A percentile compares a stretch with the other conserved stretches of the same genome.
These are phyloP conservation scores for Camponotus fellah DNA, from an alignment of 2,888 invertebrate genomes.

Conservation along the genomic window DNA sequence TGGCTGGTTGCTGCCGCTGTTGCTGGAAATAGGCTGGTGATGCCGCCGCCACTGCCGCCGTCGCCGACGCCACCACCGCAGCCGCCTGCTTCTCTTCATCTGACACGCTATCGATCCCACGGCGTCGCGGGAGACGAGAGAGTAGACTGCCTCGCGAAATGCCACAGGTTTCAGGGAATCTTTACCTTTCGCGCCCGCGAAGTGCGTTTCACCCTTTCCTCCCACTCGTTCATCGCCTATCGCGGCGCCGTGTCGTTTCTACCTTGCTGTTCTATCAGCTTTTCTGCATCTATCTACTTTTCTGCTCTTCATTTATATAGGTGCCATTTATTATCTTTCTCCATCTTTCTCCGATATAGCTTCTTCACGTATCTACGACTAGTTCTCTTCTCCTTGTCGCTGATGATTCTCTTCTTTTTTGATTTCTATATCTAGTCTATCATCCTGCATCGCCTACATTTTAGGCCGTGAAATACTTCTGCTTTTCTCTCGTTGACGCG, in stretches of 20 bases:
- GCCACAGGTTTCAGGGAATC: constrained; percentile 79
- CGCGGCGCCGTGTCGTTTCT: constrained; percentile 43
- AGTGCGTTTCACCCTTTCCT: constrained; percentile 53
- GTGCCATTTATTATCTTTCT: constrained; percentile 35
- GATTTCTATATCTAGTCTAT: constrained; percentile 1
- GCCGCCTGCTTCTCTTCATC: constrained; percentile 69
- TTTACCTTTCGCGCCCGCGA: constrained; percentile 66
- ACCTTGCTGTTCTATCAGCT: constrained; percentile 37
- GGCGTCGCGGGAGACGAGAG: constrained; percentile 67
- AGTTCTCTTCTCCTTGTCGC: not conserved
- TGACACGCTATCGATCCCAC: constrained; percentile 73
- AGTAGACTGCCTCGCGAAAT: constrained; percentile 72
- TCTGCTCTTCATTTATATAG: constrained; percentile 9
- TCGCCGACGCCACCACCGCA: constrained; percentile 59
- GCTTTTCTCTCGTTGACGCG: not conserved
- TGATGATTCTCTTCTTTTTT: not conserved
- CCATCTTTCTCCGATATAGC: constrained; percentile 16
- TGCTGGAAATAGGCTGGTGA: constrained; percentile 56
- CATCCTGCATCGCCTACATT: not conserved
- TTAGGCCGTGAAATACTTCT: not conserved
- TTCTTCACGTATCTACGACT: constrained; percentile 13
- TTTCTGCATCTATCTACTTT: constrained; percentile 35
- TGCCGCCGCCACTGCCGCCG: constrained; percentile 59
- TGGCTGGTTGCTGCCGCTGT: constrained; percentile 64
- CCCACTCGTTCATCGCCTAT: not conserved